phyloP scores from a whole-genome alignment of 2,113 vertebrate species.

The Oncorhynchus nerka region DNA sequence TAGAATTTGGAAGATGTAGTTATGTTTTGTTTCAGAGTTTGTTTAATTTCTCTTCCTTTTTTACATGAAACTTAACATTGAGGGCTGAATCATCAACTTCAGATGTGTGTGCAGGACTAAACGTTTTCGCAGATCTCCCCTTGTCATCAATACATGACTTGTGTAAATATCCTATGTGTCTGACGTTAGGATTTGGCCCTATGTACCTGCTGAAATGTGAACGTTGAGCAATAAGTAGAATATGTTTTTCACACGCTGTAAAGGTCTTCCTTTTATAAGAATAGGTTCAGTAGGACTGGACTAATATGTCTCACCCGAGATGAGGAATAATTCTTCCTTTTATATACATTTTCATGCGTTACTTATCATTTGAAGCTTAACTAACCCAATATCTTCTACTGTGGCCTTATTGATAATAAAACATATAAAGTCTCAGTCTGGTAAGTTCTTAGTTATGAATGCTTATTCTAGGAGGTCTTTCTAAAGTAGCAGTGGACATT shows the following conservation, averaged over 20 bases:
- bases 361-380: conserved; percentile 30
- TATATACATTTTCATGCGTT: conserved; percentile 18
- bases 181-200: conserved; percentile 7
- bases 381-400: conserved; percentile 22
- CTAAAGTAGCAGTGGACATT: too few relatives aligned
- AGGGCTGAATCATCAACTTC: background rate
- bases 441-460: background rate
- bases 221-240: conserved; percentile 26
- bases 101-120: background rate
- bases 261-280: conserved; percentile 22
- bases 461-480: background rate
- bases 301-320: background rate
- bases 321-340: conserved; percentile 11
- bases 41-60: background rate
- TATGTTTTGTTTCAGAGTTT: background rate
- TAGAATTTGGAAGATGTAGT: background rate
- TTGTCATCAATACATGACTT: background rate
- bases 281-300: conserved; percentile 18
- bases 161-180: background rate
- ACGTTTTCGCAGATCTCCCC: background rate
- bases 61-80: background rate
- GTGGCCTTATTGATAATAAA: conserved; percentile 30
- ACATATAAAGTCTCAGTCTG: conserved; percentile 13
- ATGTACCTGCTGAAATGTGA: conserved; percentile 16
- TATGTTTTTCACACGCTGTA: background rate